phyloP scores from a whole-genome alignment of 1,140 invertebrate species.

The Gyrodactylus bullatarudis region DNA sequence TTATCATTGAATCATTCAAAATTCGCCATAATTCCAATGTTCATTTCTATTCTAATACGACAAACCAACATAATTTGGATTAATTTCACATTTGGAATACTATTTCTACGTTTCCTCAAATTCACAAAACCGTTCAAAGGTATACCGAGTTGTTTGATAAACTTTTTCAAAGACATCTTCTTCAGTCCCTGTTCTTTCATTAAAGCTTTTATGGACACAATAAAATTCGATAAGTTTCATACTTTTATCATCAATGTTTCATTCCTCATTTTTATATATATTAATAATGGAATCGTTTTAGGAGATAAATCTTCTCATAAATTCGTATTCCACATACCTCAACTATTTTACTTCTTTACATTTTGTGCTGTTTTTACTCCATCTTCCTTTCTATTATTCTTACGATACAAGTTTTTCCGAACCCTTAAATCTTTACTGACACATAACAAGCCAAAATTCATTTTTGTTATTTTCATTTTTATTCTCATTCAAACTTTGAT shows the following conservation, averaged over 20 bases:
- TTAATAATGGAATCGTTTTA: background rate
- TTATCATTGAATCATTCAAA: background rate
- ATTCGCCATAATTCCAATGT: background rate
- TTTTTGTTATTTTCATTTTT: background rate
- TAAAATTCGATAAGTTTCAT: background rate
- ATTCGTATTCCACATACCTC: background rate
- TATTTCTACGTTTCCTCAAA: background rate
- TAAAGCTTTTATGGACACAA: background rate
- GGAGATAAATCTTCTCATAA: background rate
- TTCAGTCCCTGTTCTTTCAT: background rate
- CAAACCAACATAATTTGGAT: conserved; percentile 2
- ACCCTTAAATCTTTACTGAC: background rate
- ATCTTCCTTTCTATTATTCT: background rate
- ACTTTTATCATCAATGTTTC: background rate
- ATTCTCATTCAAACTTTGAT: background rate
- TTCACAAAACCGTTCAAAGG: background rate
- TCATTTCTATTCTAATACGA: background rate
- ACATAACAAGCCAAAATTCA: background rate
- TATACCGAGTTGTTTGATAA: background rate
- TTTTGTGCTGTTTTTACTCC: background rate
- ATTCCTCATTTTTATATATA: background rate
- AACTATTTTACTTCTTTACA: background rate
- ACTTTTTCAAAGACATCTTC: background rate
- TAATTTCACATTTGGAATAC: background rate
- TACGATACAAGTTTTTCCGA: background rate